These are phyloP conservation scores for Gnathonemus longibarbis DNA, from an alignment of 2,113 vertebrate genomes.

Conservation along the genomic window DNA sequence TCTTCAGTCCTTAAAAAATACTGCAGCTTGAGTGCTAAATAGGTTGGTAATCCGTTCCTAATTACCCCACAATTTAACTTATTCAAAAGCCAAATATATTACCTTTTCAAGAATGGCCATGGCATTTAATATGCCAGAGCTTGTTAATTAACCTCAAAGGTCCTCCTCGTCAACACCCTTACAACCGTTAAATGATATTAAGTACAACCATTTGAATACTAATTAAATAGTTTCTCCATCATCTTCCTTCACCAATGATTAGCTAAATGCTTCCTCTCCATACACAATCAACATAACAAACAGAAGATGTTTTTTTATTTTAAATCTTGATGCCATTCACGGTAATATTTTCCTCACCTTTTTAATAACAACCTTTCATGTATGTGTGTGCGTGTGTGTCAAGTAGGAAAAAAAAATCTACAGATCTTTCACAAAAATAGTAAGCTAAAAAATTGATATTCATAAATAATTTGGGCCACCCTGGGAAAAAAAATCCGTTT, in stretches of 20 bases:
- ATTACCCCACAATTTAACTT: not conserved
- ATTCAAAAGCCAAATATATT: slow-evolving; percentile 1
- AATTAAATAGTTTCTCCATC: not conserved
- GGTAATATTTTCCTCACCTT: not conserved
- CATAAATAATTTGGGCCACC: not conserved
- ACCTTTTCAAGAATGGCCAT: not conserved
- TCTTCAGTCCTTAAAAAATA: not conserved
- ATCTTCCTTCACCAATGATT: not conserved
- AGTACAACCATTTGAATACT: not conserved
- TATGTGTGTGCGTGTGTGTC: not conserved
- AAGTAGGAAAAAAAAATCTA: not conserved
- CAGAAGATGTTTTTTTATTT: not conserved
- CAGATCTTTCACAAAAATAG: not conserved
- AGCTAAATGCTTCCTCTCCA: not conserved
- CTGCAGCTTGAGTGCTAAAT: not conserved
- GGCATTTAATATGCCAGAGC: not conserved
- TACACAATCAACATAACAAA: not conserved
- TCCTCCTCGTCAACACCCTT: not conserved
- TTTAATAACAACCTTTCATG: not conserved
- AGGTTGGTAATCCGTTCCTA: not conserved
- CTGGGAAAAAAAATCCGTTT: not conserved
- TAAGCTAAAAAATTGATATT: slow-evolving; percentile 1
- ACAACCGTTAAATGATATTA: not conserved
- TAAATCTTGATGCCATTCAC: not conserved
- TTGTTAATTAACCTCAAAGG: slow-evolving; percentile 7